These are phyloP conservation scores for Scaptomyza graminum DNA, from an alignment of 1,140 invertebrate genomes.

Conservation along the genomic window DNA sequence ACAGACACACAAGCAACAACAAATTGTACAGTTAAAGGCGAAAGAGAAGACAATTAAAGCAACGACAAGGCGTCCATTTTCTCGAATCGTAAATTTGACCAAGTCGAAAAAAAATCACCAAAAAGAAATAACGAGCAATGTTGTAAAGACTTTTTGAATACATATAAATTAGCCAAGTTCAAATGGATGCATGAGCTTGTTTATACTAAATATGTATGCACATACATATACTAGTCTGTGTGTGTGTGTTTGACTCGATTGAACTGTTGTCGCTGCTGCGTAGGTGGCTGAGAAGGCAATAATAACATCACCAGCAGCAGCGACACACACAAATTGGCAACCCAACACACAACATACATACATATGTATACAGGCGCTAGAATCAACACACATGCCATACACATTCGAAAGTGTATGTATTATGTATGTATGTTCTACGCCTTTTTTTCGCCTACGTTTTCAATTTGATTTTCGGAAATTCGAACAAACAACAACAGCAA, in stretches of 20 bases:
- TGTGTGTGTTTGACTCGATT: constrained; percentile 34
- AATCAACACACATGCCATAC: constrained; percentile 5
- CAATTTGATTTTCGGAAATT: constrained; percentile 70
- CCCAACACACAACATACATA: constrained; percentile 38
- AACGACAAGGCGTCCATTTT: constrained; percentile 17
- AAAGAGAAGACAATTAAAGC: constrained; percentile 43
- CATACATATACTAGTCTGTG: neutral
- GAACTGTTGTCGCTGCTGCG: constrained; percentile 52
- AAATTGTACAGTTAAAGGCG: constrained; percentile 51
- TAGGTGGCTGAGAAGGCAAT: constrained; percentile 45
- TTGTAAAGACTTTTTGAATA: constrained; percentile 37
- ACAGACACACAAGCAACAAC: neutral
- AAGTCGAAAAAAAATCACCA: constrained; percentile 14
- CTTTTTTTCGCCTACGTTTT: constrained; percentile 75
- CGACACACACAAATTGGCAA: constrained; percentile 65
- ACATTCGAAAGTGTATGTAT: neutral
- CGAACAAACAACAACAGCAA: constrained; percentile 62
- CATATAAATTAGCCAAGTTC: constrained; percentile 73
- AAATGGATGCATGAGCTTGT: constrained; percentile 54
- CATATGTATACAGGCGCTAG: neutral
- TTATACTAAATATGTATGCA: constrained; percentile 23
- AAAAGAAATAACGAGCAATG: constrained; percentile 19
- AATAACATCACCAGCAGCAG: constrained; percentile 24
- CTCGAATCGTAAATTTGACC: constrained; percentile 45
- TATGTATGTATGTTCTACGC: constrained; percentile 30